Conservation (phyloP, 1,140 invertebrate species). For the Brachionus manjavacas region DNA sequence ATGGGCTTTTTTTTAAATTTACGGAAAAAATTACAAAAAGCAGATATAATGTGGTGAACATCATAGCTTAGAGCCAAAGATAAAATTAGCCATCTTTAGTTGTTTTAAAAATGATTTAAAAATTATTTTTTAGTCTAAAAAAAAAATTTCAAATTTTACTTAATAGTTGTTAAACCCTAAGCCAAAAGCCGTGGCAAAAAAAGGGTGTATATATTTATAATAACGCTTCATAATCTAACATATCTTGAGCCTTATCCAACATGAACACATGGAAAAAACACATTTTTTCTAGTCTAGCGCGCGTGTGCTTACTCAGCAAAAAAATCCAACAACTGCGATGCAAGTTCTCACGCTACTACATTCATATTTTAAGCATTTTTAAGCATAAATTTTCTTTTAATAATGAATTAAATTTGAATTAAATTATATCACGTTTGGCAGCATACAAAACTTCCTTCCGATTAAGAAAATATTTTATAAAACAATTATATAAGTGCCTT, state of each 20-base stretch:
- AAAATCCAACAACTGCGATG: background rate
- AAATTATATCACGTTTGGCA: background rate
- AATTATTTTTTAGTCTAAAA: too few relatives aligned
- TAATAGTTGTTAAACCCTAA: background rate
- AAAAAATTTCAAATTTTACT: too few relatives aligned
- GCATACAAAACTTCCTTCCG: background rate
- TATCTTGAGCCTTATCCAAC: background rate
- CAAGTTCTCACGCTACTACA: background rate
- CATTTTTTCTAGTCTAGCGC: background rate
- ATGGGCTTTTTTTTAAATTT: too few relatives aligned
- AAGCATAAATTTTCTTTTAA: background rate
- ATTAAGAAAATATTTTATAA: background rate
- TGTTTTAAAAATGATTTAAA: too few relatives aligned
- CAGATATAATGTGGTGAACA: too few relatives aligned
- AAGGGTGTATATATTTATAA: background rate
- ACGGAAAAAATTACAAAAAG: too few relatives aligned
- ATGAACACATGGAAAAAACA: background rate
- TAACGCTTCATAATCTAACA: background rate
- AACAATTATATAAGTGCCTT: background rate
- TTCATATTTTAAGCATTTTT: background rate
- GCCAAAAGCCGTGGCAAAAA: background rate
- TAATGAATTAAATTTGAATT: background rate
- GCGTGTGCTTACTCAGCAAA: background rate
- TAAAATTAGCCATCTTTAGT: too few relatives aligned
- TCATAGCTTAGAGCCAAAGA: too few relatives aligned